Evolutionary conservation across 2,888 invertebrate species (phyloP), one percentile per base, ranked within the genome.

Genomic region (Orthosia gothica): DNA sequence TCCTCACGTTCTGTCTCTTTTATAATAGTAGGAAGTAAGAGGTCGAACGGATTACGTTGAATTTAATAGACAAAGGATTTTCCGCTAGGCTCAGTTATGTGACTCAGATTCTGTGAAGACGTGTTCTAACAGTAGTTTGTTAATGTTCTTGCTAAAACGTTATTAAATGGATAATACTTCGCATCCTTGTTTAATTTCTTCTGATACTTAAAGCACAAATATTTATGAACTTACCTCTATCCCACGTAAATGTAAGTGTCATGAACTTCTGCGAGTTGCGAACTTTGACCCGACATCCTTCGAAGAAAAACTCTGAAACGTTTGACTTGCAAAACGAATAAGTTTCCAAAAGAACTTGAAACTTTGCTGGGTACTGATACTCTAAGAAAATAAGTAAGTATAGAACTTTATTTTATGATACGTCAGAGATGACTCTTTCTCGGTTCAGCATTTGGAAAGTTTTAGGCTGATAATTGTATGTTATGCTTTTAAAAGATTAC

Each of bases 1-100:
- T 32, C 32, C 32, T 32, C 32, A 32, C 32, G 7, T 7, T 7
- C 32, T 32, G 0, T 5, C 32, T 7, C 7, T 5, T 32, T 32
- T 32, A 7, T 32, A 32, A 32, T 32, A 32, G 26, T 32, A 32
- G 32, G 9, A 9, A 40, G 40, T 40, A 40, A 9, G 40, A 72
- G 78, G 72, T 62, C 57, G 40, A 75, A 62, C 73, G 18, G 47
- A 68, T 68, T 70, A 76, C 23, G 63, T 72, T 40, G 55, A 69
- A 54, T 75, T 76, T 66, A 70, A 62, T 63, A 70, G 49, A 70
- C 45, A 54, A 40, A 62, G 67, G 47, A 66, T 70, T 76, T 79
- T 76, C 58, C 61, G 26, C 45, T 54, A 23, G 49, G 26, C 26
- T 52, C 23, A 18, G 16, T 20, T 62, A 23, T 76, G 45, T 55